A percentile compares a stretch with the other conserved stretches of the same genome.
Evolutionary conservation across 2,113 vertebrate genomes (phyloP).

Genomic region (Mirza zaza): DNA sequence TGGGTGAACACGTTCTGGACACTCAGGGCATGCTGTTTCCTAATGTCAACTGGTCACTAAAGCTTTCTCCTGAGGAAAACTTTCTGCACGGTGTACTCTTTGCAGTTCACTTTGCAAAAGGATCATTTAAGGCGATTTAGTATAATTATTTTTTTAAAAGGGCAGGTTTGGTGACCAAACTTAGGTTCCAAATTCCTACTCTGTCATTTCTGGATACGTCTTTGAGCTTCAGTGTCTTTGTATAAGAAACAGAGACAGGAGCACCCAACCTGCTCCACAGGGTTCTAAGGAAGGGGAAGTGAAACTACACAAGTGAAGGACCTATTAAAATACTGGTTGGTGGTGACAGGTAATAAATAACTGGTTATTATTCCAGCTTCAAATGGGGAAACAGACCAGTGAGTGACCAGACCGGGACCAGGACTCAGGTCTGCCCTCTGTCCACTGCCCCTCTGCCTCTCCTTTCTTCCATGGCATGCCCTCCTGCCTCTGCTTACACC

Average conservation of each 20-base stretch:
- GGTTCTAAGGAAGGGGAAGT: not conserved
- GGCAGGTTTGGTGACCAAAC: no score
- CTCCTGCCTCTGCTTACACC: not conserved
- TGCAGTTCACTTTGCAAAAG: not conserved
- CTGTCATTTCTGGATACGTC: not conserved
- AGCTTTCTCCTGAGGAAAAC: not conserved
- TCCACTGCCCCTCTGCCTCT: not conserved
- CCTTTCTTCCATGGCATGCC: accelerated
- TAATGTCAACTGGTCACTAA: not conserved
- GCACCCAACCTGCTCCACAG: not conserved
- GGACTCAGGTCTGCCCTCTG: not conserved
- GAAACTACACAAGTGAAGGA: not conserved
- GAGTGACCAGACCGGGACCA: not conserved
- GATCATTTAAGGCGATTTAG: not conserved
- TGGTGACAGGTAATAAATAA: not conserved
- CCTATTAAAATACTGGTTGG: not conserved
- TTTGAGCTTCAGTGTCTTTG: not conserved
- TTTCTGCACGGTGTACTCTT: not conserved
- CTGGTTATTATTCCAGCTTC: not conserved
- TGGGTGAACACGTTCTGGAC: not conserved
- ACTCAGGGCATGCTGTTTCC: not conserved
- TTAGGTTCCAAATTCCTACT: not conserved
- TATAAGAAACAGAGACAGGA: not conserved
- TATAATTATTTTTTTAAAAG: not conserved
- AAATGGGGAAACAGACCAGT: not conserved